phyloP scores from a whole-genome alignment of 1,140 invertebrate genomes.

The Drosophila ambigua region DNA sequence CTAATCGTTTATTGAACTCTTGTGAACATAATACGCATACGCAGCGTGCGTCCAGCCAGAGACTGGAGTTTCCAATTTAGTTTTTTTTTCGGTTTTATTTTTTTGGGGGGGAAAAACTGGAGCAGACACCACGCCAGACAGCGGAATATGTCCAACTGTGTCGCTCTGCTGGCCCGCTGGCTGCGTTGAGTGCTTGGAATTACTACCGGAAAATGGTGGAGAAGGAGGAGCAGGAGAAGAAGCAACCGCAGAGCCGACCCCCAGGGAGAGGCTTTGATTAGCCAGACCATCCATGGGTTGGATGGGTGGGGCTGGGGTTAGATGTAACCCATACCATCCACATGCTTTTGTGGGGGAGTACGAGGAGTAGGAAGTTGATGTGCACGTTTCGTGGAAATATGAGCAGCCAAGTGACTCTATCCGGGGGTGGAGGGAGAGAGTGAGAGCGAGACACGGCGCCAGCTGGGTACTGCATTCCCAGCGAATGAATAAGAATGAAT shows the following conservation, averaged over 20 bases:
- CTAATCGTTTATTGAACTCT: slow-evolving; percentile 79
- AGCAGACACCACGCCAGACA: slow-evolving; percentile 33
- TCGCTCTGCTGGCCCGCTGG: slow-evolving; percentile 68
- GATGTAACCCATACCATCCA: slow-evolving; percentile 29
- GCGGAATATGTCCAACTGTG: slow-evolving; percentile 59
- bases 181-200: slow-evolving; percentile 75
- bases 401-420: slow-evolving; percentile 67
- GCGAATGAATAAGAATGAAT: slow-evolving; percentile 53
- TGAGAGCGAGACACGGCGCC: slow-evolving; percentile 49
- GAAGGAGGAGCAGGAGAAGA: not conserved
- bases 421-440: slow-evolving; percentile 7
- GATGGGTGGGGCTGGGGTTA: not conserved
- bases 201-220: slow-evolving; percentile 58
- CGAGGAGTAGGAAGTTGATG: slow-evolving; percentile 61
- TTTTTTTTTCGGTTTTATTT: slow-evolving; percentile 6
- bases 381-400: slow-evolving; percentile 75
- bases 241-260: not conserved
- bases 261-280: slow-evolving; percentile 68
- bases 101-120: slow-evolving; percentile 45
- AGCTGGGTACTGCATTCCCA: slow-evolving; percentile 48
- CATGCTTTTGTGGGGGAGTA: slow-evolving; percentile 22
- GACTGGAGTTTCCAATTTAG: slow-evolving; percentile 23
- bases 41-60: slow-evolving; percentile 60
- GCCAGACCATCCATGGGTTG: slow-evolving; percentile 23
- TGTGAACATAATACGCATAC: slow-evolving; percentile 73